Percentiles rank a stretch among this genome's conserved stretches.
Evolutionary conservation across 2,113 vertebrate genomes (phyloP).

Genomic region (Malurus cyaneus): DNA sequence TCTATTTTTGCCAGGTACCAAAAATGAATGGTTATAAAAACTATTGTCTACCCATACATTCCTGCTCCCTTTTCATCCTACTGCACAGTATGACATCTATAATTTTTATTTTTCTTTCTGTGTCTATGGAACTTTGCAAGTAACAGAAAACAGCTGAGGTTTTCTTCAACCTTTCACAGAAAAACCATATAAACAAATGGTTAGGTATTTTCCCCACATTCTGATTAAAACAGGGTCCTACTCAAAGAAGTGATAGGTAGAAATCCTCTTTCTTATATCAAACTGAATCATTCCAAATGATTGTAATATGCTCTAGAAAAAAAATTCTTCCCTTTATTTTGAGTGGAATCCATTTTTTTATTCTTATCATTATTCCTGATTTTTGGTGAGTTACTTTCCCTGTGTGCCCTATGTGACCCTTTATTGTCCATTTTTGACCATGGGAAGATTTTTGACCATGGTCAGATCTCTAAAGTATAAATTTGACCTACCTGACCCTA

Average conservation of each 20-base stretch:
- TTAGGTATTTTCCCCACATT: not conserved
- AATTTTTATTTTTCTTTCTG: not conserved
- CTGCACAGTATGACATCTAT: not conserved
- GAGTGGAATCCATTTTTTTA: not conserved
- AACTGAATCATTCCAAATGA: not conserved
- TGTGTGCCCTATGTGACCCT: not conserved
- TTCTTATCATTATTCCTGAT: not conserved
- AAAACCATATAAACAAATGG: not conserved
- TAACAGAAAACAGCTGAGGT: not conserved
- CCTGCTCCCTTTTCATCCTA: not conserved
- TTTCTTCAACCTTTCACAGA: not conserved
- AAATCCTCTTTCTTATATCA: not conserved
- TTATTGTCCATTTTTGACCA: not conserved
- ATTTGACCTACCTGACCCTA: constrained; percentile 20
- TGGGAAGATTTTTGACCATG: not conserved
- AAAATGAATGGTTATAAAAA: not conserved
- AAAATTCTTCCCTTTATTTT: not conserved
- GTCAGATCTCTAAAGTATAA: not conserved
- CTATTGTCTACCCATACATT: not conserved
- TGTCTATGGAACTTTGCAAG: not conserved
- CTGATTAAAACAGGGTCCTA: not conserved
- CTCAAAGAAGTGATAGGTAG: not conserved
- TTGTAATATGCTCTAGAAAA: not conserved
- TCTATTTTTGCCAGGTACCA: not conserved
- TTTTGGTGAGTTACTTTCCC: not conserved